phyloP scores from a whole-genome alignment of 2,113 vertebrate species.

The Brachyistius frenatus region DNA sequence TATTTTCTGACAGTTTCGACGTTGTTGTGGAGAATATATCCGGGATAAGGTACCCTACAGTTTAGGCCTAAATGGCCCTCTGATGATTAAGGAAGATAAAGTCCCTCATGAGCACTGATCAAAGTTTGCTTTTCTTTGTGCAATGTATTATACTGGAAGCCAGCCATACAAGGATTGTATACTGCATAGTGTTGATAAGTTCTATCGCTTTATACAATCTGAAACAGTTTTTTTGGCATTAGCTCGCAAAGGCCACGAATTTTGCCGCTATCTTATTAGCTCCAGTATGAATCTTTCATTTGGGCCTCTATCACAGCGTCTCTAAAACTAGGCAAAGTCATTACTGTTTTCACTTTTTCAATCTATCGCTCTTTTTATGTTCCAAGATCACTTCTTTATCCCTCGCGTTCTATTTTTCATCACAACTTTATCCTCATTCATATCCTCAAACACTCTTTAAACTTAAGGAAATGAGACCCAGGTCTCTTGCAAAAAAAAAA shows the following conservation, averaged over 20 bases:
- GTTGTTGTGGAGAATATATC: slow-evolving; percentile 17
- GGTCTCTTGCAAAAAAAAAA: slow-evolving; percentile 15
- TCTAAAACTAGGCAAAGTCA: slow-evolving; percentile 64
- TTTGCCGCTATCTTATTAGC: slow-evolving; percentile 48
- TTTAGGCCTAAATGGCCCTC: slow-evolving; percentile 11
- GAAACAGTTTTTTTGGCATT: slow-evolving; percentile 31
- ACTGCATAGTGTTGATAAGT: slow-evolving; percentile 56
- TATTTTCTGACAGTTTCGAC: slow-evolving; percentile 19
- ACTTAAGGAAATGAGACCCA: slow-evolving; percentile 69
- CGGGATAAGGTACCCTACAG: background rate
- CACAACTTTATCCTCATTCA: slow-evolving; percentile 72
- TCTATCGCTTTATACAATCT: slow-evolving; percentile 30
- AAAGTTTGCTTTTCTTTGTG: slow-evolving; percentile 50
- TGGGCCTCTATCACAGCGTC: slow-evolving; percentile 45
- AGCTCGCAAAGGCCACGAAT: slow-evolving; percentile 38
- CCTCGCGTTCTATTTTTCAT: slow-evolving; percentile 73
- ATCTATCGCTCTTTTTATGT: slow-evolving; percentile 61
- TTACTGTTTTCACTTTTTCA: slow-evolving; percentile 63
- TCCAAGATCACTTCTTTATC: slow-evolving; percentile 63
- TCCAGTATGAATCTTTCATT: slow-evolving; percentile 65
- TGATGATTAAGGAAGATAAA: slow-evolving; percentile 39
- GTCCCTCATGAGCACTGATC: slow-evolving; percentile 38
- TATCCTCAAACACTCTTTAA: slow-evolving; percentile 71
- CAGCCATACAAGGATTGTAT: slow-evolving; percentile 38
- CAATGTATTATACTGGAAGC: slow-evolving; percentile 20